These are phyloP conservation scores for Andricus curvator DNA, from an alignment of 2,888 invertebrate genomes.

Conservation along the genomic window DNA sequence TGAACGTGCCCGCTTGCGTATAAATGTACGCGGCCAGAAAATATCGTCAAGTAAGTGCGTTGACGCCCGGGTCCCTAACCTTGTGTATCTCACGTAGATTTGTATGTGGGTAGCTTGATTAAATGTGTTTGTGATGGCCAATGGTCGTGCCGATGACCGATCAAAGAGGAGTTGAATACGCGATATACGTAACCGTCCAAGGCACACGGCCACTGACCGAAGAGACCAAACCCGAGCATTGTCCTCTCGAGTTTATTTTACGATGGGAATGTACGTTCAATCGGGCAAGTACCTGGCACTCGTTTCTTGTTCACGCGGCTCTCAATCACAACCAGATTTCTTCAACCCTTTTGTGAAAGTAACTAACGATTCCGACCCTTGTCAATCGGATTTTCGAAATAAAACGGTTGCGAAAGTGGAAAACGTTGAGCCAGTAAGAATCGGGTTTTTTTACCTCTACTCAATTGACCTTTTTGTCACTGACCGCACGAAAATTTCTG, in stretches of 20 bases:
- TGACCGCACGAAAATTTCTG: neutral
- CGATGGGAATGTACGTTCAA: slow-evolving; percentile 26
- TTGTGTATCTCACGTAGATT: slow-evolving; percentile 4
- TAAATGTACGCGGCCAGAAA: slow-evolving; percentile 49
- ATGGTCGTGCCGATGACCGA: slow-evolving; percentile 77
- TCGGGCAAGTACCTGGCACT: neutral
- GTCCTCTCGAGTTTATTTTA: slow-evolving; percentile 55
- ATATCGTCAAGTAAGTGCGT: slow-evolving; percentile 54
- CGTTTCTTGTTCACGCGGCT: neutral
- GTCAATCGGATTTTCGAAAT: neutral
- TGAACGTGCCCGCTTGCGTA: slow-evolving; percentile 55
- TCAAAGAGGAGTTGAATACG: slow-evolving; percentile 75
- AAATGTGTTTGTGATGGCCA: slow-evolving; percentile 53
- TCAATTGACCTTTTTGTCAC: neutral
- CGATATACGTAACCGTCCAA: slow-evolving; percentile 74
- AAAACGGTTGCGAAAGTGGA: neutral
- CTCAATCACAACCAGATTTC: neutral
- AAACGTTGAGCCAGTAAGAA: neutral
- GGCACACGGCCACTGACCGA: slow-evolving; percentile 73
- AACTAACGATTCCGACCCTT: neutral
- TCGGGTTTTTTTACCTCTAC: neutral
- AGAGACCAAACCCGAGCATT: slow-evolving; percentile 66
- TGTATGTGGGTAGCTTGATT: slow-evolving; percentile 47
- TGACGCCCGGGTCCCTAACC: slow-evolving; percentile 39
- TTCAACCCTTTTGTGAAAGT: neutral